Base-by-base conservation (phyloP, 2,888 invertebrate species). In the Achlya flavicornis region DNA sequence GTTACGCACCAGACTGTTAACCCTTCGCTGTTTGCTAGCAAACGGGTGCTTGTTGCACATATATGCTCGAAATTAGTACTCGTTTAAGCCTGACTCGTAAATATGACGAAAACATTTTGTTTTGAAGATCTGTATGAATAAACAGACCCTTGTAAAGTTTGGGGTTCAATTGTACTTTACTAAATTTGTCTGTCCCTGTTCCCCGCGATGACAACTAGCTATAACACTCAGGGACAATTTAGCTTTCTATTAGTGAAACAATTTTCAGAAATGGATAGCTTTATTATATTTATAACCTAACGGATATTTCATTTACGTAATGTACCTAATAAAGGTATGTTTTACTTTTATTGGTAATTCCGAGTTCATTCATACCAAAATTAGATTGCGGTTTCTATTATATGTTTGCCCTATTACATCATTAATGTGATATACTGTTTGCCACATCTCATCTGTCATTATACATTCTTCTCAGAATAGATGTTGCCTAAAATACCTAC, bases 1-100 rank as follows among this genome's bases (percentile, higher is more conserved):
- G 82, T 83, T 83, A 87, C 82, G 84, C 90, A 90, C 82, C 81
- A 89, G 91, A 90, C 90, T 91, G 91, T 88, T 90, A 90, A 91
- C 91, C 89, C 91, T 90, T 87, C 84, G 79, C 73, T 84, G 87
- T 90, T 88, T 89, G 87, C 87, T 85, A 77, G 84, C 83, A 86
- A 84, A 87, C 82, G 78, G 72, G 78, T 78, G 80, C 76, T 73
- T 79, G 80, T 78, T 77, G 76, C 74, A 69, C 66, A 71, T 79
- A 79, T 75, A 70, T 81, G 80, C 79, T 84, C 78, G 79, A 84
- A 87, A 86, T 85, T 84, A 84, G 82, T 83, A 83, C 71, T 74
- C 71, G 79, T 81, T 84, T 74, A 77, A 78, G 66, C 79, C 80
- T 85, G 82, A 82, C 83, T 82, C 80, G 80, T 84, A 81, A 81